phyloP scores from a whole-genome alignment of 2,888 invertebrate species.

The Sinelater perroti region DNA sequence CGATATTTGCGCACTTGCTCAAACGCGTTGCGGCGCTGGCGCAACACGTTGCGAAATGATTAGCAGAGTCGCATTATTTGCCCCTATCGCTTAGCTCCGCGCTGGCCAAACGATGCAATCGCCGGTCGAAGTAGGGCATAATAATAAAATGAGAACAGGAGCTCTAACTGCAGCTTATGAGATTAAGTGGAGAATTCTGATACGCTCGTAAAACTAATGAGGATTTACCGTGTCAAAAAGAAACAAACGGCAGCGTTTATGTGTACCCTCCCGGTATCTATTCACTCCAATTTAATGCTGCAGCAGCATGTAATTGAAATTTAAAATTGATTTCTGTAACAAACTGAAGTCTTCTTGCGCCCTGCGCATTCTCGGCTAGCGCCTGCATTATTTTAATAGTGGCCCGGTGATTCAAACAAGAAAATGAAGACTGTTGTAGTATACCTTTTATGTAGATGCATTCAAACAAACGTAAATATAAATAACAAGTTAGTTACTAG shows the following conservation, averaged over 20 bases:
- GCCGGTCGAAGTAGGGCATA: too few relatives aligned
- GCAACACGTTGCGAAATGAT: too few relatives aligned
- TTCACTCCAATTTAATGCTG: not conserved
- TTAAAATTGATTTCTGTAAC: not conserved
- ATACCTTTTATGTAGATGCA: too few relatives aligned
- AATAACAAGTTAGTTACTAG: too few relatives aligned
- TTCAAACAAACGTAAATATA: too few relatives aligned
- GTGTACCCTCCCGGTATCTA: not conserved
- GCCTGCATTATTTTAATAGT: too few relatives aligned
- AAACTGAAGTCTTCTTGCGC: not conserved
- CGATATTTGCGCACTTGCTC: not conserved
- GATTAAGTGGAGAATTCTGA: slow-evolving; percentile 9
- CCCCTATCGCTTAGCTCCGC: too few relatives aligned
- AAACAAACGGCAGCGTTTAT: slow-evolving; percentile 3
- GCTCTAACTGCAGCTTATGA: not conserved
- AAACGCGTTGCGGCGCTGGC: not conserved
- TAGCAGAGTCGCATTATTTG: too few relatives aligned
- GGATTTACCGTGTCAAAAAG: slow-evolving; percentile 2
- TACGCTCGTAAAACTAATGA: slow-evolving; percentile 13
- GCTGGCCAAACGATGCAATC: too few relatives aligned
- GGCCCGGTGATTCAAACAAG: too few relatives aligned
- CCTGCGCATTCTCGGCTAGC: too few relatives aligned
- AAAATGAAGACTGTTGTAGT: too few relatives aligned
- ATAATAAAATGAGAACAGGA: not conserved
- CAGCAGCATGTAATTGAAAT: not conserved